Conservation (phyloP, 2,888 invertebrate genomes). For the Polydrusus pterygomalis region DNA sequence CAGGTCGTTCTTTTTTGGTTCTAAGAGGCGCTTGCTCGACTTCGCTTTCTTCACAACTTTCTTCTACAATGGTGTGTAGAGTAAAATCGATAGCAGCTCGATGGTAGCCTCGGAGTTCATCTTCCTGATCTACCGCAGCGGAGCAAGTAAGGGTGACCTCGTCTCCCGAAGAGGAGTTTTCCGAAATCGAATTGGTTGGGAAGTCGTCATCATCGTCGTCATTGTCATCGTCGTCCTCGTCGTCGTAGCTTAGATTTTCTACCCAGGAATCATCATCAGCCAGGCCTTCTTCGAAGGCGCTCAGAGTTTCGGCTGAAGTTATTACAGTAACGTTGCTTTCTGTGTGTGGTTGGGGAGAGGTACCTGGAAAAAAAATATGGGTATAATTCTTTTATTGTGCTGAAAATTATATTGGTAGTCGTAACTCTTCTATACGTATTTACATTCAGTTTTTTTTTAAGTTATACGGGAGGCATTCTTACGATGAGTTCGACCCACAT, state of each 20-base stretch:
- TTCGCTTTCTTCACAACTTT: constrained; percentile 95
- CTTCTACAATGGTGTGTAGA: constrained; percentile 93
- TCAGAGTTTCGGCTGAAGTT: constrained; percentile 81
- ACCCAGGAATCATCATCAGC: constrained; percentile 96
- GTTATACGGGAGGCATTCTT: too few relatives aligned
- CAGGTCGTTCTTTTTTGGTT: constrained; percentile 78
- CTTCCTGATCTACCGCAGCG: constrained; percentile 80
- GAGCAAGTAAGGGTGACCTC: constrained; percentile 77
- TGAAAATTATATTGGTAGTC: too few relatives aligned
- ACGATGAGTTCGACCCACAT: too few relatives aligned
- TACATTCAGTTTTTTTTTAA: too few relatives aligned
- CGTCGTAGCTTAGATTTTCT: constrained; percentile 89
- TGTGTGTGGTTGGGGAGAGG: constrained; percentile 28
- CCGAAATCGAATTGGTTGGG: constrained; percentile 77
- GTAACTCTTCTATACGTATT: too few relatives aligned
- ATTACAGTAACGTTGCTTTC: constrained; percentile 78
- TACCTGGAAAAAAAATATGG: constrained; percentile 33
- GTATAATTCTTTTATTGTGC: too few relatives aligned
- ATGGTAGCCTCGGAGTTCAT: constrained; percentile 88
- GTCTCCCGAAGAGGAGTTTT: constrained; percentile 80
- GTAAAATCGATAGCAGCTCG: constrained; percentile 91
- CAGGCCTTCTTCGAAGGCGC: constrained; percentile 87
- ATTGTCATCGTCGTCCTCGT: constrained; percentile 69
- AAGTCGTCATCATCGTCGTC: constrained; percentile 69
- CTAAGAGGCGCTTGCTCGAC: constrained; percentile 78